phyloP scores from a whole-genome alignment of 2,888 invertebrate genomes.

The Aphrophora alni region DNA sequence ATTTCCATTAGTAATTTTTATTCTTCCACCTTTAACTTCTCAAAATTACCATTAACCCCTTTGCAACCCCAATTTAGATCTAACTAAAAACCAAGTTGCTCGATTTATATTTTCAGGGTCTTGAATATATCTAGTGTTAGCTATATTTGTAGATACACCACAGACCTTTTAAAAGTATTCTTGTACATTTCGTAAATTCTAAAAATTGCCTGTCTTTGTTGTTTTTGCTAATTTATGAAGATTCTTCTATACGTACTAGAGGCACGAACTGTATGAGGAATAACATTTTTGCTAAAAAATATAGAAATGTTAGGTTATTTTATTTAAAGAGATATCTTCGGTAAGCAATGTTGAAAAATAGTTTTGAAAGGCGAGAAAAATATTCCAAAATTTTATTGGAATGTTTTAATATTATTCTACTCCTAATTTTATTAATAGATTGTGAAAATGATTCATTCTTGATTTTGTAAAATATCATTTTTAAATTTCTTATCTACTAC shows the following conservation, averaged over 20 bases:
- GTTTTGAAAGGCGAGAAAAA: neutral
- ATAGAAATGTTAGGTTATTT: neutral
- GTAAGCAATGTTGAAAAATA: neutral
- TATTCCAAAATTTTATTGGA: neutral
- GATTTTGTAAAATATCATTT: neutral
- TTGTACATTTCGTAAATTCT: neutral
- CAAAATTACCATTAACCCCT: neutral
- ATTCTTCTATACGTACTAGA: neutral
- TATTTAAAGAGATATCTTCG: neutral
- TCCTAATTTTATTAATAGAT: neutral
- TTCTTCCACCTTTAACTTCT: neutral
- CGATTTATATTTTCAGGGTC: too few species aligned
- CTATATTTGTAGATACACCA: neutral
- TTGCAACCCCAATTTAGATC: neutral
- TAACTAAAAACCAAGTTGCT: too few species aligned
- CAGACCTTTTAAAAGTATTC: neutral
- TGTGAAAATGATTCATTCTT: neutral
- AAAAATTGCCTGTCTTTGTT: too few species aligned
- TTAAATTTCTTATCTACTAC: neutral
- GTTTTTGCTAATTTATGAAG: neutral
- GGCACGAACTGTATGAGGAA: neutral
- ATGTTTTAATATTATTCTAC: neutral
- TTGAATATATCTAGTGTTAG: too few species aligned
- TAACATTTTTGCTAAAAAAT: neutral
- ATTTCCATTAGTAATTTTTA: neutral